Evolutionary conservation across 2,797 vertebrate species (phyloP), one percentile per base, ranked within the genome.

Genomic region (Chiloscyllium punctatum): DNA sequence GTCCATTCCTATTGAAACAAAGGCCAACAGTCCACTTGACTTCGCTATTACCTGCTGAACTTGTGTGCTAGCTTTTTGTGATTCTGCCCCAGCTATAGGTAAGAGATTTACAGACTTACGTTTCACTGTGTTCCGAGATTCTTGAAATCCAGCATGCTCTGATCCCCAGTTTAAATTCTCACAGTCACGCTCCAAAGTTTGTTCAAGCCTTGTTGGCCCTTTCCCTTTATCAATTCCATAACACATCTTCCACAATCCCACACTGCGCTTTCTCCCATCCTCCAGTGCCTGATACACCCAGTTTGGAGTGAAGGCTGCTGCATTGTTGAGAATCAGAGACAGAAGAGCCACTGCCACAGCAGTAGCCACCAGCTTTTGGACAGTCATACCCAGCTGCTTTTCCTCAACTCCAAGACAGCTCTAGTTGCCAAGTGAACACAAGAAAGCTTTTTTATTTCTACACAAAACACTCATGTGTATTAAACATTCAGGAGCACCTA

Each of bases 171-270:
- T 97, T 96, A 99, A 97, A 37, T 96, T 96, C 96, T 98, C 98
- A 0, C 99, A 99, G 48, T 97, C 97, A 21, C 96, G 97, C 79
- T 97, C 97, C 23, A 96, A 72, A 27, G 96, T 96, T 95, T 96
- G 97, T 25, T 97, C 97, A 62, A 95, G 97, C 96, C 96, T 97
- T n/a, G 96, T 97, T 0, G 96, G 96, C 1, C 97, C 98, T 23
- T 97, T 98, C 94, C 96, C 97, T 96, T 96, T 96, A 53, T 98
- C 98, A n/a, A 95, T 96, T 96, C 98, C 97, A 96, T 98, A 98
- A 96, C 99, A 99, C 97, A 98, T 98, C 97, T 96, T 98, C 99
- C 99, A 99, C 77, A 99, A 98, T 96, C 99, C 99, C 96, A 99
- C 99, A 0, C 98, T 99, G 96, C 99, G 98, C 96, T 98, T 98